These are phyloP conservation scores for Lipotes vexillifer DNA, from an alignment of 2,113 vertebrate species.

Conservation along the genomic window DNA sequence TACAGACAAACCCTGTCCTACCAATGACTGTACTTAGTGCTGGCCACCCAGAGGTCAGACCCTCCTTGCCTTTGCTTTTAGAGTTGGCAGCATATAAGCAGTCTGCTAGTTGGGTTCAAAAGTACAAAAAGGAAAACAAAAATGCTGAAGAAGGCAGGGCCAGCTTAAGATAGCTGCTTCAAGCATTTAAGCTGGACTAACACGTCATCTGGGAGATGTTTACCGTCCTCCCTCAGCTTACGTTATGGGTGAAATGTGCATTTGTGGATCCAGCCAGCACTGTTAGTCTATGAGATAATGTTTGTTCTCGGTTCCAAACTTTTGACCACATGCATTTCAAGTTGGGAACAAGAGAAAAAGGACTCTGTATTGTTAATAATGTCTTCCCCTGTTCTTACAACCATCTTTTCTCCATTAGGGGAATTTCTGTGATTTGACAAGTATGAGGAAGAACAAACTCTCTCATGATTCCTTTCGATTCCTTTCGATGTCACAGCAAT, in stretches of 20 bases:
- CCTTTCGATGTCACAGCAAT: neutral
- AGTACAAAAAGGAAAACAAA: neutral
- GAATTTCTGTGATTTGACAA: neutral
- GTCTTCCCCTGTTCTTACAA: neutral
- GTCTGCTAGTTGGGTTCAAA: neutral
- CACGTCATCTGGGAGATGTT: neutral
- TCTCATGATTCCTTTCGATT: neutral
- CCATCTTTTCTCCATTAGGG: neutral
- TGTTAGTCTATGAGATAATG: neutral
- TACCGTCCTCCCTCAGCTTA: neutral
- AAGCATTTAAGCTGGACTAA: neutral
- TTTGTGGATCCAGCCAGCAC: neutral
- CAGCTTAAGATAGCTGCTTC: neutral
- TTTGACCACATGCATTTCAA: neutral
- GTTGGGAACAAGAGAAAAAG: neutral
- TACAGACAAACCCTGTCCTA: neutral
- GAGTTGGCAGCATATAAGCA: neutral
- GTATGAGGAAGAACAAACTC: neutral
- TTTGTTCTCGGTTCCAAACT: neutral
- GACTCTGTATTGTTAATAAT: neutral
- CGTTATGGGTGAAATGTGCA: neutral
- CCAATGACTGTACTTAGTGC: neutral
- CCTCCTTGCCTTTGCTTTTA: neutral
- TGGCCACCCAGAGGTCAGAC: neutral
- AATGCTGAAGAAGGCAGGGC: neutral